Base-by-base conservation (phyloP, 2,797 vertebrate genomes). In the Sebastes alutus region DNA sequence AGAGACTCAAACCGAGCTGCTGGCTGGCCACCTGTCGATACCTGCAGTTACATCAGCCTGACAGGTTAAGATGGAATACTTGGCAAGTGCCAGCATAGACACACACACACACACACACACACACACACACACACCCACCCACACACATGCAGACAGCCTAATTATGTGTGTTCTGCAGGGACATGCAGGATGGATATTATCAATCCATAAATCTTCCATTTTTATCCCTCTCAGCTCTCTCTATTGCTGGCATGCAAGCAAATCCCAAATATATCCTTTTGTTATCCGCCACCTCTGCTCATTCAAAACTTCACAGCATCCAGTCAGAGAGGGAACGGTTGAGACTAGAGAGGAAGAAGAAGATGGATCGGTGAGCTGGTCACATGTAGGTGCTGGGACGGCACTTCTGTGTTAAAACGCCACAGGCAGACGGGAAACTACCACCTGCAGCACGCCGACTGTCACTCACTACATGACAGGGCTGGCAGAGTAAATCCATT, bases 401-500 rank as follows among this genome's bases (percentile, higher is more conserved):
- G 63, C 87, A 78, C 81, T 1, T 74, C n/a, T 42, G 79, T 89
- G 92, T 80, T 72, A 82, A 77, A 83, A 72, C 22, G 0, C 84
- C 76, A 29, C 88, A 76, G 73, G 82, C 72, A 52, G 78, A 84
- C 84, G 88, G 77, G 68, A 91, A 90, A 77, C 83, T 23, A 85
- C 86, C 75, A 82, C 66, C 61, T 46, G 85, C 89, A 27, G 87
- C 90, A 89, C 16, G 85, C 79, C 58, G 60, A 25, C 81, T 77
- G 86, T 78, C 91, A 81, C 68, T 83, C 80, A 56, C 61, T 56
- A 20, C 76, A 59, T 14, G 67, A 38, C 62, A 11, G 62, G 29
- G 79, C 38, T 54, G 73, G 77, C 49, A 52, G 30, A 77, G 55
- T 29, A 29, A 80, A 85, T 85, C 70, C 38, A 25, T 86, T 74